These are phyloP conservation scores for Nibea albiflora DNA, from an alignment of 2,113 vertebrate genomes.

Conservation along the genomic window DNA sequence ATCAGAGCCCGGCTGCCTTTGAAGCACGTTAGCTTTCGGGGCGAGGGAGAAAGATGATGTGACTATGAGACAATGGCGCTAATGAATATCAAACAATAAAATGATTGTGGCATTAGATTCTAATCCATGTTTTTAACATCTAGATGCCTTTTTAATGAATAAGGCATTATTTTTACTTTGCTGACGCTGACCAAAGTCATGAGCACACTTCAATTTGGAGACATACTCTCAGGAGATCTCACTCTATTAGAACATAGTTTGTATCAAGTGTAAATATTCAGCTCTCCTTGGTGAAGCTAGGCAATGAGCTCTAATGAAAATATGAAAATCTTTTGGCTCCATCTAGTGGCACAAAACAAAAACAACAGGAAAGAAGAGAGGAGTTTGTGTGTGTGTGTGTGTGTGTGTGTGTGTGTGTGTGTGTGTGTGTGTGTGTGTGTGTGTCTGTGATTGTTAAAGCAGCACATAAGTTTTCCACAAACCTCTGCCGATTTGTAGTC, in stretches of 20 bases:
- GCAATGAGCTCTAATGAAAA: background rate
- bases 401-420: background rate
- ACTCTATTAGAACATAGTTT: background rate
- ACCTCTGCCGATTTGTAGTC: slow-evolving; percentile 85
- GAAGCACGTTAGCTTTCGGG: slow-evolving; percentile 51
- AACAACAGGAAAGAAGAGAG: background rate
- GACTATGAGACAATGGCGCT: slow-evolving; percentile 33
- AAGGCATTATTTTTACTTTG: background rate
- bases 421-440: too few species aligned
- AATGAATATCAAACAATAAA: slow-evolving; percentile 21
- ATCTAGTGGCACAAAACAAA: slow-evolving; percentile 68
- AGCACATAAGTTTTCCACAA: slow-evolving; percentile 46
- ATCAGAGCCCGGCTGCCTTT: slow-evolving; percentile 50
- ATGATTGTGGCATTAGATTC: background rate
- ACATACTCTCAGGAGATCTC: background rate
- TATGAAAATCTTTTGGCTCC: slow-evolving; percentile 48
- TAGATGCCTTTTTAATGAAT: background rate
- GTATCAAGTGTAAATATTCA: background rate
- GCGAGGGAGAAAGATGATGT: slow-evolving; percentile 14
- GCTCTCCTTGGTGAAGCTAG: background rate
- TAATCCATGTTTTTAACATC: background rate
- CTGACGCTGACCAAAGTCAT: background rate
- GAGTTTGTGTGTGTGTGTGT: background rate
- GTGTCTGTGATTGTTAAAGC: background rate
- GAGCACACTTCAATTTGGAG: background rate